Evolutionary conservation across 2,797 vertebrate species (phyloP).

Genomic region (Pyrrhura leucotis): DNA sequence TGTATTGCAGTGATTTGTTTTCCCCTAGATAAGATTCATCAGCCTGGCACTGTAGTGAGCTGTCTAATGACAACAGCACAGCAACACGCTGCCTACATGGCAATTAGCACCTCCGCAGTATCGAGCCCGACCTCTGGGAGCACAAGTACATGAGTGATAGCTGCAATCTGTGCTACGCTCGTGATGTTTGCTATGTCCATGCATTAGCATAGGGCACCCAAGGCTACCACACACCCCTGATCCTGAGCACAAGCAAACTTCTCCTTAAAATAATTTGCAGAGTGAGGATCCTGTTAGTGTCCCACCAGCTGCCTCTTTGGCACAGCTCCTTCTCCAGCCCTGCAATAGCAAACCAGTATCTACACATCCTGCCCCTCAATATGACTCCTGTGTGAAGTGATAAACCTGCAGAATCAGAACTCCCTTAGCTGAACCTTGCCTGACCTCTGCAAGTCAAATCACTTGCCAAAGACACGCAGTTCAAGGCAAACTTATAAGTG

Average conservation of each 20-base stretch:
- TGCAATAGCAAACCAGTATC: neutral
- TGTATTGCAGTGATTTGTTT: neutral
- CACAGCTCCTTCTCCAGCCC: neutral
- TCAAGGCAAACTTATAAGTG: neutral
- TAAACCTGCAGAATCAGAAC: neutral
- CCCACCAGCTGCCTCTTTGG: neutral
- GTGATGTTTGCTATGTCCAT: fast-evolving
- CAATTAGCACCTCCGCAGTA: neutral
- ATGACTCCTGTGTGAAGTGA: neutral
- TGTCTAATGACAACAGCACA: neutral
- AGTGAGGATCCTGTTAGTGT: neutral
- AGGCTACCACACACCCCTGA: neutral
- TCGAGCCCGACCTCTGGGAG: neutral
- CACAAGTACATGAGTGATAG: neutral
- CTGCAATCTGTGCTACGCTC: neutral
- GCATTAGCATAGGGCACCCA: neutral
- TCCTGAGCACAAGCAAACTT: neutral
- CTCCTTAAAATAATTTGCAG: neutral
- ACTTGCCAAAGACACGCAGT: neutral
- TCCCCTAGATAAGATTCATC: neutral
- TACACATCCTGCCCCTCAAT: neutral
- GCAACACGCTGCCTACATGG: neutral
- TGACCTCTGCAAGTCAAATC: neutral
- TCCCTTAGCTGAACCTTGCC: fast-evolving
- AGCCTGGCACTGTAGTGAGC: neutral